phyloP scores from a whole-genome alignment of 2,113 vertebrate species.

The Astur gentilis region DNA sequence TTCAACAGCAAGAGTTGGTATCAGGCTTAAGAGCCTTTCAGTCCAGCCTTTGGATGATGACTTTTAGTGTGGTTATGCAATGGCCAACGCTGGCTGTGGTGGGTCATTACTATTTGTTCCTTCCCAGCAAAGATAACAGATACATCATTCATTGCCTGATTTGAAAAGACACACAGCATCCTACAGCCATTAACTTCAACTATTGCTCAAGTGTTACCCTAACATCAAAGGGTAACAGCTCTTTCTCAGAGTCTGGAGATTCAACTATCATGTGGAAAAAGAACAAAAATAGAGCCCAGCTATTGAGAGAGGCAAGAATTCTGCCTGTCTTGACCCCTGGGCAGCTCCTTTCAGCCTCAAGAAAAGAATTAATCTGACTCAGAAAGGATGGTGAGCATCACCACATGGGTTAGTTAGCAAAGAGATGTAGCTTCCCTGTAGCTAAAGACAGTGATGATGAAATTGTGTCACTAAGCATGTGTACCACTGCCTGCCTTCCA shows the following conservation, averaged over 20 bases:
- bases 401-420: background rate
- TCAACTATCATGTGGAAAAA: background rate
- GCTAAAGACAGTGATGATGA: background rate
- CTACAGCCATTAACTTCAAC: background rate
- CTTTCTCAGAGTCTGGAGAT: background rate
- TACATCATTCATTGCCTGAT: background rate
- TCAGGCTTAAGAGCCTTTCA: background rate
- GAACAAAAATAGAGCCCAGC: background rate
- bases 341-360: background rate
- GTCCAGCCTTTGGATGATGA: background rate
- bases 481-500: background rate
- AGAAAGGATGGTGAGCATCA: background rate
- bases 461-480: background rate
- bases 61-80: background rate
- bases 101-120: background rate
- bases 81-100: fast-evolving
- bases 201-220: background rate
- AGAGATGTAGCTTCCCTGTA: background rate
- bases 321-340: background rate
- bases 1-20: background rate
- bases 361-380: background rate
- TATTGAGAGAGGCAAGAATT: background rate
- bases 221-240: background rate
- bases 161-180: background rate
- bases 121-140: background rate